A percentile compares a stretch with the other conserved stretches of the same genome.
Evolutionary conservation across 2,113 vertebrate genomes (phyloP).

Genomic region (Gambusia affinis): DNA sequence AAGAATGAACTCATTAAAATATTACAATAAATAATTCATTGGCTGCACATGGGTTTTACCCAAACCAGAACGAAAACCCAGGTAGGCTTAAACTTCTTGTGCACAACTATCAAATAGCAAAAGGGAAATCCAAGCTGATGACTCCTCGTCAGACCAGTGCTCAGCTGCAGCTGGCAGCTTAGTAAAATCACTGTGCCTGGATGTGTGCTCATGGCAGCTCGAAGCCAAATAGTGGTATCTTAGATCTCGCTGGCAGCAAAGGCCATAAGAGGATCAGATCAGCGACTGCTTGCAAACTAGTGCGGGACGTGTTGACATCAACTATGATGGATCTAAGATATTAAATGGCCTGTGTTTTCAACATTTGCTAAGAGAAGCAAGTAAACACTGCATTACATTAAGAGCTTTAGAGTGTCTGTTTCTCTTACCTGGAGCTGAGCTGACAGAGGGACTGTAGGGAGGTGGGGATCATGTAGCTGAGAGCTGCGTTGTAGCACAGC

Average conservation of each 20-base stretch:
- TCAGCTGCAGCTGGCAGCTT: slow-evolving; percentile 42
- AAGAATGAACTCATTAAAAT: background rate
- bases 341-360: background rate
- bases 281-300: slow-evolving; percentile 29
- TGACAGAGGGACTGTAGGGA: slow-evolving; percentile 96
- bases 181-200: slow-evolving; percentile 21
- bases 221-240: slow-evolving; percentile 36
- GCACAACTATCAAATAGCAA: background rate
- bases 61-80: background rate
- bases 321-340: background rate
- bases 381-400: background rate
- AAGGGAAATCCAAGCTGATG: slow-evolving; percentile 28
- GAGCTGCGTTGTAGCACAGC: slow-evolving; percentile 93
- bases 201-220: slow-evolving; percentile 26
- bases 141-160: slow-evolving; percentile 34
- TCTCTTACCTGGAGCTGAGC: slow-evolving; percentile 91
- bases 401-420: background rate
- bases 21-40: background rate
- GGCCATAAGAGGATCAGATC: slow-evolving; percentile 63
- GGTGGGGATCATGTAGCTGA: slow-evolving; percentile 90
- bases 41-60: background rate
- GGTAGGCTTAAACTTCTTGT: background rate
- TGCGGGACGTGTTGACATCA: slow-evolving; percentile 2
- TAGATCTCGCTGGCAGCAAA: slow-evolving; percentile 38
- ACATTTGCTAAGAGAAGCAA: slow-evolving; percentile 4